phyloP scores from a whole-genome alignment of 2,888 invertebrate species.

The Adelognathus sp. region DNA sequence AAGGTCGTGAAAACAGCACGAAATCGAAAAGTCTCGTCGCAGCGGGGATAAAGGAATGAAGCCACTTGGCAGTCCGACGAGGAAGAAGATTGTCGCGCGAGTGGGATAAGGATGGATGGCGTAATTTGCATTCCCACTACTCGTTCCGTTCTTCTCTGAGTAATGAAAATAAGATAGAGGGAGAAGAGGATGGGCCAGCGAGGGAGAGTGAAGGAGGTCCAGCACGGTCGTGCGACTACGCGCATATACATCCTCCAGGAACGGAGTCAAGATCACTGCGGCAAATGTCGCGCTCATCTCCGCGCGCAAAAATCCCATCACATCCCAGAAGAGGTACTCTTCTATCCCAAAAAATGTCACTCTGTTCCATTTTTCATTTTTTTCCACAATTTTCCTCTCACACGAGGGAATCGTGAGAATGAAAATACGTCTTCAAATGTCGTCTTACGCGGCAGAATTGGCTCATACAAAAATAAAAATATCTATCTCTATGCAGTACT shows the following conservation, averaged over 20 bases:
- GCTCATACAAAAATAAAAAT: too few relatives aligned
- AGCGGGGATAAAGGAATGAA: background rate
- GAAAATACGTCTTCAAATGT: too few relatives aligned
- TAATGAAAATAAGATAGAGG: conserved; percentile 28
- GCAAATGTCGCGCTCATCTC: background rate
- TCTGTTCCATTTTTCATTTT: background rate
- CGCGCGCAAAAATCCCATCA: background rate
- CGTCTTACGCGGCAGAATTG: too few relatives aligned
- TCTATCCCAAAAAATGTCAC: conserved; percentile 9
- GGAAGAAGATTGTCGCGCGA: conserved; percentile 8
- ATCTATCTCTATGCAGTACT: too few relatives aligned
- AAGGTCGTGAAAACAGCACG: background rate
- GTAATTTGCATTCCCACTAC: conserved; percentile 14
- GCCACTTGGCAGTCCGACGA: conserved; percentile 15
- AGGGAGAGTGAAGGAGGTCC: background rate
- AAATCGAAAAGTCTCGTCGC: background rate
- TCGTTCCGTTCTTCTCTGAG: background rate
- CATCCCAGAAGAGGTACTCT: too few relatives aligned
- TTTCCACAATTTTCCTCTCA: too few relatives aligned
- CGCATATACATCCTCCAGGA: background rate
- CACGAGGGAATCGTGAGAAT: too few relatives aligned
- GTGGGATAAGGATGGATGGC: background rate
- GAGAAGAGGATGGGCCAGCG: background rate
- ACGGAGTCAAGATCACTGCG: conserved; percentile 19
- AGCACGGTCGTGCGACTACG: background rate